phyloP scores from a whole-genome alignment of 2,888 invertebrate species.

The Eremobia ochroleuca region DNA sequence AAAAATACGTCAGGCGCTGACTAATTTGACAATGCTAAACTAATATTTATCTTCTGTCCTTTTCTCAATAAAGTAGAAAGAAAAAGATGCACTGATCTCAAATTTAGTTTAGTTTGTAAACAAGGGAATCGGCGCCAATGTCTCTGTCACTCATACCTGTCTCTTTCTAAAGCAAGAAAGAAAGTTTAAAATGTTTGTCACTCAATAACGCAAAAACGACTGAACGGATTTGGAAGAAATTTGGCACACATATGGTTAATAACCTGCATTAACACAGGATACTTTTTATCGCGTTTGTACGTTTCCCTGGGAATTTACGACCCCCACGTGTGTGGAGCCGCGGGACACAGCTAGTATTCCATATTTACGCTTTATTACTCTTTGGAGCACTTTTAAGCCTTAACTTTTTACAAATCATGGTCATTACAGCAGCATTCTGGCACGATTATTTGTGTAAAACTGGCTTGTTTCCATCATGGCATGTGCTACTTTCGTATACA shows the following conservation, averaged over 20 bases:
- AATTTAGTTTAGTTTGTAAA: too few species aligned
- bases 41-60: too few species aligned
- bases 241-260: background rate
- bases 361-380: background rate
- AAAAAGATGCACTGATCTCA: too few species aligned
- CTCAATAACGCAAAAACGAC: background rate
- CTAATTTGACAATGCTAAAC: too few species aligned
- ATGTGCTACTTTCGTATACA: background rate
- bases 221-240: background rate
- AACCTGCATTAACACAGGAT: background rate
- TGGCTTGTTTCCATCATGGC: background rate
- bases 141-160: background rate
- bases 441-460: background rate
- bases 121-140: too few species aligned
- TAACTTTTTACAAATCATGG: background rate
- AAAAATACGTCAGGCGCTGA: too few species aligned
- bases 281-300: background rate
- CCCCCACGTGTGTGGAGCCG: too few species aligned
- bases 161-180: background rate
- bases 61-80: too few species aligned
- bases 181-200: background rate
- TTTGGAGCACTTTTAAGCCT: background rate
- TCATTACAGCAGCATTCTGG: background rate
- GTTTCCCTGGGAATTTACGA: background rate
- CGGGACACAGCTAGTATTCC: background rate